Percentiles rank a stretch among this genome's conserved stretches.
These are phyloP conservation scores for Ageneiosus marmoratus DNA, from an alignment of 2,113 vertebrate species.

Conservation along the genomic window DNA sequence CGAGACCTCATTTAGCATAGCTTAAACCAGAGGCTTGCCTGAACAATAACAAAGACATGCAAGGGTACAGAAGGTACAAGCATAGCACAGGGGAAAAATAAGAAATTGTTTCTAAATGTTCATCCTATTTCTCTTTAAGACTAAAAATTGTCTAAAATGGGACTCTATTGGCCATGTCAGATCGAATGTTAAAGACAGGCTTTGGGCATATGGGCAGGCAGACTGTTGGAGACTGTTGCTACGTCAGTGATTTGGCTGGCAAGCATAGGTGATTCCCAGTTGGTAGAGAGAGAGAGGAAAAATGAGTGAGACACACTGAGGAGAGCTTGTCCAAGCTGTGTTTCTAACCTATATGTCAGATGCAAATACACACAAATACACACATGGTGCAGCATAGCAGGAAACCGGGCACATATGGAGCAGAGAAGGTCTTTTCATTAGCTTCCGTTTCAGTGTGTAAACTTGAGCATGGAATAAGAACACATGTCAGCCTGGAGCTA, in stretches of 20 bases:
- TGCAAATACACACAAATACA: slow-evolving; percentile 29
- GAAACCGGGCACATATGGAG: slow-evolving; percentile 40
- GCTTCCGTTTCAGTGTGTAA: slow-evolving; percentile 51
- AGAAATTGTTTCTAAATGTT: background rate
- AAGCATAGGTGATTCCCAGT: slow-evolving; percentile 58
- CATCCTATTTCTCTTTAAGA: background rate
- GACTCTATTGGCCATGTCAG: slow-evolving; percentile 23
- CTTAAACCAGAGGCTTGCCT: slow-evolving; percentile 36
- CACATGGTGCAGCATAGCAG: slow-evolving; percentile 31
- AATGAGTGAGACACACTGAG: slow-evolving; percentile 36
- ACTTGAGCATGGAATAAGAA: slow-evolving; percentile 38
- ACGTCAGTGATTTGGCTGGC: slow-evolving; percentile 57
- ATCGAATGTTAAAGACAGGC: slow-evolving; percentile 41
- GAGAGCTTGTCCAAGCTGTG: slow-evolving; percentile 45
- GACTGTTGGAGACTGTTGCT: slow-evolving; percentile 53
- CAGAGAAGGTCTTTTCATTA: slow-evolving; percentile 48
- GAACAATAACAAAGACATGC: slow-evolving; percentile 33
- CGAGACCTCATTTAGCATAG: slow-evolving; percentile 32
- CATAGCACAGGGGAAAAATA: background rate
- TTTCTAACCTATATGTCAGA: slow-evolving; percentile 52
- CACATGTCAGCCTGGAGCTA: slow-evolving; percentile 31
- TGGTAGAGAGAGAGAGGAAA: slow-evolving; percentile 42
- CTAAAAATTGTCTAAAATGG: slow-evolving; percentile 13
- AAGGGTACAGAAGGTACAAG: slow-evolving; percentile 5
- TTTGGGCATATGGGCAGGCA: slow-evolving; percentile 59